Evolutionary conservation across 2,888 invertebrate species (phyloP).

Genomic region (Disparrhopalites patrizii): DNA sequence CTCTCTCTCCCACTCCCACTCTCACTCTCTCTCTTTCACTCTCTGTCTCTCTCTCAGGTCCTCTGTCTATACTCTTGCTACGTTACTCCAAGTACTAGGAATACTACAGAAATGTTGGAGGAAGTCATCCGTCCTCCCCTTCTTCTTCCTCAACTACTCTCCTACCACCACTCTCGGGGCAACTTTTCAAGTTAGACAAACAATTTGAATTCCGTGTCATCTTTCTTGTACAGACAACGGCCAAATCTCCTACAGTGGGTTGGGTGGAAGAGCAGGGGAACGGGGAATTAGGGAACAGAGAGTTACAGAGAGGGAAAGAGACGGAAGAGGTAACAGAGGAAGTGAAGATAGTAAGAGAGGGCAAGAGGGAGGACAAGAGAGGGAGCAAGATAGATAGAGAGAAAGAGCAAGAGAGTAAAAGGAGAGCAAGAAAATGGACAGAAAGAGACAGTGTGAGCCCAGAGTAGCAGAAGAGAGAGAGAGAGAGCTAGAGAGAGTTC

Average conservation of each 20-base stretch:
- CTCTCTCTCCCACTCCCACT: background rate
- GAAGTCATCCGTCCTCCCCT: no score
- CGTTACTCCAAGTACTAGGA: background rate
- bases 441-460: no score
- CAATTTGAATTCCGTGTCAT: slow-evolving; percentile 24
- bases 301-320: background rate
- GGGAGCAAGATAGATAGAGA: background rate
- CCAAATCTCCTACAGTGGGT: no score
- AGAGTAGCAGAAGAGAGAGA: no score
- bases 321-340: background rate
- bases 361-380: background rate
- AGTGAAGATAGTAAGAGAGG: background rate
- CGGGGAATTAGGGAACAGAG: no score
- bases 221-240: slow-evolving; percentile 11
- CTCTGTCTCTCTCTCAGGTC: background rate
- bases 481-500: slow-evolving; percentile 5
- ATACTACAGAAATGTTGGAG: background rate
- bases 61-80: background rate
- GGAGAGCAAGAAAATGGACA: slow-evolving; percentile 4
- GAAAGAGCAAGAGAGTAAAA: background rate
- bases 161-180: background rate
- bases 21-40: background rate
- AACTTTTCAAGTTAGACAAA: slow-evolving; percentile 17
- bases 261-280: no score
- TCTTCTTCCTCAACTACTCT: background rate